Base-by-base conservation (phyloP, 1,140 invertebrate species). In the Atopsyche davidsoni region DNA sequence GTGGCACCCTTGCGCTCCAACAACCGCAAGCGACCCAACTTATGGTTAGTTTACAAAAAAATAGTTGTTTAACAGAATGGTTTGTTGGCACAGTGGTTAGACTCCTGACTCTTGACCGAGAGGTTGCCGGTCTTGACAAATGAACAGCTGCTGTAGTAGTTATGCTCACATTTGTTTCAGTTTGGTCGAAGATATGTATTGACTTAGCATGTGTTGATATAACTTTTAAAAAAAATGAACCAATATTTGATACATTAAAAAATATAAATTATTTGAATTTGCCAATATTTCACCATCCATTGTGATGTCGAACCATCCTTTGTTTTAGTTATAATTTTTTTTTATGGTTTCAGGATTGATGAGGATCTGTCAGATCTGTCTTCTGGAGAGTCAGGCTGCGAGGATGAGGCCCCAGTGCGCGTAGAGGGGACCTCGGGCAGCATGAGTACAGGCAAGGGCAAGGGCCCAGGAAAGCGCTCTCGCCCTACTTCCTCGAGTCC, bases 301-400 rank as follows among this genome's bases (percentile, higher is more conserved):
- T n/a, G n/a, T n/a, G n/a, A n/a, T n/a, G n/a, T n/a, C n/a, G n/a
- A n/a, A n/a, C n/a, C n/a, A n/a, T n/a, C n/a, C n/a, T n/a, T n/a
- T n/a, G n/a, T n/a, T n/a, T n/a, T n/a, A n/a, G n/a, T n/a, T n/a
- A n/a, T n/a, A n/a, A n/a, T n/a, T n/a, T 34, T 38, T 36, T 46
- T 46, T 18, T 13, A 6, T 4, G 31, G 42, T 45, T 49, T 2
- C 24, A 58, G 55, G 72, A 74, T 74, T 44, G 72, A 74, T 55
- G 67, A 68, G n/a, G 72, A 72, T 4, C 41, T 73, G 9, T 72
- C 72, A 6, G 72, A 72, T 4, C 36, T 73, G 13, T 72, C 72
- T 3, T 67, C 69, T 24, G 70, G 69, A 52, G 72, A 70, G 3
- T 72, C 70, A 1, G 53, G 63, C n/a, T 65, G 65, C 56, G 68